Evolutionary conservation across 2,797 vertebrate species (phyloP), one percentile per base, ranked within the genome.

Genomic region (Cephalopachus bancanus): DNA sequence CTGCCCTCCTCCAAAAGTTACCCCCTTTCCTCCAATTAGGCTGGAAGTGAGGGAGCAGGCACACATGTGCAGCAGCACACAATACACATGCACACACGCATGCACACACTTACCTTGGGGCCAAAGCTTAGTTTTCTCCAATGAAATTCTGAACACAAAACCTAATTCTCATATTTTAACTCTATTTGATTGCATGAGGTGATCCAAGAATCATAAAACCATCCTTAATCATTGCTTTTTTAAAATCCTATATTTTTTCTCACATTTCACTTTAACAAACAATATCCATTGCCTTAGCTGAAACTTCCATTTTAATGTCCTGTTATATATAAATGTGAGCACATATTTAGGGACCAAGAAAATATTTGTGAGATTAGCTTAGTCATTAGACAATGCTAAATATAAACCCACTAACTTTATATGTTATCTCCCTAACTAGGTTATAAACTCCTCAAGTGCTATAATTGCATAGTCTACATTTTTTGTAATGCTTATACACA

Each of bases 231-330:
- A 69, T 19, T 96, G 22, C 49, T n/a, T 92, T 86, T 59, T 6
- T 28, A 19, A 81, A 30, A 59, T 60, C 22, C 28, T 89, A 2
- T 71, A 80, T 28, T 92, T 92, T 80, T 57, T 2, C 33, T 80
- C 37, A 5, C 8, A 22, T 74, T 69, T 79, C n/a, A 87, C 83
- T 93, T 92, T 88, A n/a, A 30, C 83, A 88, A 89, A 88, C 14
- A 86, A 20, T 19, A 90, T 83, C 2, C 84, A 19, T 72, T 88
- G 12, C 17, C 49, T 83, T 28, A 62, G 4, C 11, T 65, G 51
- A 76, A 69, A 83, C 20, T 78, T 95, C 55, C 26, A 1, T 55
- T 51, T 92, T 30, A 80, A 72, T 83, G 22, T 11, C 4, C 10
- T 75, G 10, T 20, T 79, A 22, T 89, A 55, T 65, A 74, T 65